Conservation (phyloP, 2,888 invertebrate species). For the Chrysodeixis includens region DNA sequence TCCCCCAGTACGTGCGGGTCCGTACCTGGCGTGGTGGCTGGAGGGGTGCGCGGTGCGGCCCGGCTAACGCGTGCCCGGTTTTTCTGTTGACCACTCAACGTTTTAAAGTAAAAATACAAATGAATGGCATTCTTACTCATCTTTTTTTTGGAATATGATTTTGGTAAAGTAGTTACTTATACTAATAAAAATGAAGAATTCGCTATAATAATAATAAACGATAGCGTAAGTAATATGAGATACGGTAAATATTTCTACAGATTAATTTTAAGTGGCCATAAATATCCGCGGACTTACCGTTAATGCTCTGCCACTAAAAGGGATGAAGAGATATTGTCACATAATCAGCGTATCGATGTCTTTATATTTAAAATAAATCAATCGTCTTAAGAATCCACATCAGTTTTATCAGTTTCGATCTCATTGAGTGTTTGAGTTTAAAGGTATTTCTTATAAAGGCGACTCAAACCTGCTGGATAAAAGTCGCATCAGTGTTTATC, state of each 20-base stretch:
- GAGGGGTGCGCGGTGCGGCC: conserved; percentile 66
- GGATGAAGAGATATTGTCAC: conserved; percentile 57
- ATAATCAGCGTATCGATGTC: conserved; percentile 67
- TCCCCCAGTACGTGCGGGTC: conserved; percentile 86
- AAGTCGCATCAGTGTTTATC: conserved; percentile 69
- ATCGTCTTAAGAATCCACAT: conserved; percentile 70
- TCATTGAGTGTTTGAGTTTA: conserved; percentile 64
- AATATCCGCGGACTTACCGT: conserved; percentile 46
- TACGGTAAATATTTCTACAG: conserved; percentile 18
- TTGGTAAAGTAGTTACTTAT: not conserved
- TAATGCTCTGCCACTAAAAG: conserved; percentile 45
- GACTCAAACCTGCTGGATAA: conserved; percentile 63
- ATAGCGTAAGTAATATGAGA: conserved; percentile 3
- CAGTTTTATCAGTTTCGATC: conserved; percentile 67
- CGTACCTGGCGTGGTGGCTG: conserved; percentile 84
- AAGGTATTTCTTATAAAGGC: conserved; percentile 69
- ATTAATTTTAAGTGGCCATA: conserved; percentile 36
- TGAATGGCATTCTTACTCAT: conserved; percentile 31
- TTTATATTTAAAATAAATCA: conserved; percentile 72
- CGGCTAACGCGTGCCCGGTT: conserved; percentile 84
- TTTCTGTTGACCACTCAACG: conserved; percentile 82
- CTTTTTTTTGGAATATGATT: conserved; percentile 12
- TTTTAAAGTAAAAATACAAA: conserved; percentile 63
- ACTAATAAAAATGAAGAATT: conserved; percentile 11
- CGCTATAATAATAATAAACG: conserved; percentile 3